Conservation (phyloP, 1,140 invertebrate species). For the Brachionus rotundiformis region DNA sequence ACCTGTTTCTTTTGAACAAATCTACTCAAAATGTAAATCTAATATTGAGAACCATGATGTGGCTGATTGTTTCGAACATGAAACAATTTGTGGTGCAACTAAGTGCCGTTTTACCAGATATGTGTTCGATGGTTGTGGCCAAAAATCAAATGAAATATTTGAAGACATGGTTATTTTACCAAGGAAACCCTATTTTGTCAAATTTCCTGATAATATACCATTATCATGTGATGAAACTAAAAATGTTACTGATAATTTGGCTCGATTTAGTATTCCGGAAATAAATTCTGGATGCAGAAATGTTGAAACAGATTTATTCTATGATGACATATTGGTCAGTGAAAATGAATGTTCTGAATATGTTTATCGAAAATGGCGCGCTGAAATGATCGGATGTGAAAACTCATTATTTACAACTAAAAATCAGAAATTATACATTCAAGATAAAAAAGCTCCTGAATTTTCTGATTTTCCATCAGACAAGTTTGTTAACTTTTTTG, state of each 20-base stretch:
- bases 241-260: not conserved
- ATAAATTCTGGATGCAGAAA: slow-evolving; percentile 5
- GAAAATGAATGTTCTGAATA: not conserved
- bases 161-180: slow-evolving; percentile 9
- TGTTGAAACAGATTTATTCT: not conserved
- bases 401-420: not conserved
- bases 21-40: not conserved
- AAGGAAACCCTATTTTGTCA: not conserved
- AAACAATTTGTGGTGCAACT: slow-evolving; percentile 1
- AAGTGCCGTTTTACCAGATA: not conserved
- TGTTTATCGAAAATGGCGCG: not conserved
- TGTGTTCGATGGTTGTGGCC: not conserved
- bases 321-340: not conserved
- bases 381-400: slow-evolving; percentile 21
- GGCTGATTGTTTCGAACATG: not conserved
- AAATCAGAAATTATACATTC: slow-evolving; percentile 4
- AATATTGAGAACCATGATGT: not conserved
- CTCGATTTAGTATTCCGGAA: not conserved
- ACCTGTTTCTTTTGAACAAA: not conserved
- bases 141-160: slow-evolving; percentile 25
- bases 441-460: slow-evolving; percentile 1
- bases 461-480: not conserved
- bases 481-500: not conserved
- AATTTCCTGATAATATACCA: not conserved
- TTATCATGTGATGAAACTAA: slow-evolving; percentile 26